Evolutionary conservation across 92 coral and sea anemone species (phyloP), one percentile per base, ranked within the genome.

Genomic region (Phymanthus crucifer): DNA sequence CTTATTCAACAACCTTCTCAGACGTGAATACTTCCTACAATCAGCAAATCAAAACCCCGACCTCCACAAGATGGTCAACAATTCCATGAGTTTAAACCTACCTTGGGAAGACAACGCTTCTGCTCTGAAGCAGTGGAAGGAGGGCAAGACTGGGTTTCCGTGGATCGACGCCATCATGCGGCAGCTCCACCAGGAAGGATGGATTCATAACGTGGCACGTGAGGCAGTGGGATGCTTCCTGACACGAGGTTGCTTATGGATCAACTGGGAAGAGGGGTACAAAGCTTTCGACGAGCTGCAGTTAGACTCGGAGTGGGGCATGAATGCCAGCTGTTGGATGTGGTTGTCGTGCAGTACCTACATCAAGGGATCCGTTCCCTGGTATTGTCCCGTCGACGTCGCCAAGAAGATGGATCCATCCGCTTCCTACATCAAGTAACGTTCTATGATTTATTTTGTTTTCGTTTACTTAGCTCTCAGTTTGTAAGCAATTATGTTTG

Each of bases 151-250:
- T 29, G 95, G 95, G 17, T 91, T 91, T 74, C 95, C 95, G 0
- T 91, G 95, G 95, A 91, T 91, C 52, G 95, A 91, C 61, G 95
- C 95, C 26, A 87, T 91, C 32, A 89, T 88, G 87, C 75, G 88
- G 4, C 95, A 91, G 40, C 85, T 91, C 26, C 90, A 90, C 34
- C 70, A 80, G 37, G 95, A 91, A 68, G 95, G 95, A 16, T 91
- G 90, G 90, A 84, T 89, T 64, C 89, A 91, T 26, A 80, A 91
- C 71, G 66, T 88, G 57, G 92, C 90, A 19, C 91, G 95, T 26
- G 86, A 84, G 66, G 95, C 95, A 5, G 87, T 86, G 0, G 94
- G 87, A 31, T 91, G 92, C 32, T 91, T 91, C 77, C 83, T 91
- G 83, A 91, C 94, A 12, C 88, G 94, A 24, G 92, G 94, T 34